Evolutionary conservation across 2,797 vertebrate species (phyloP).

Genomic region (Lateolabrax maculatus): DNA sequence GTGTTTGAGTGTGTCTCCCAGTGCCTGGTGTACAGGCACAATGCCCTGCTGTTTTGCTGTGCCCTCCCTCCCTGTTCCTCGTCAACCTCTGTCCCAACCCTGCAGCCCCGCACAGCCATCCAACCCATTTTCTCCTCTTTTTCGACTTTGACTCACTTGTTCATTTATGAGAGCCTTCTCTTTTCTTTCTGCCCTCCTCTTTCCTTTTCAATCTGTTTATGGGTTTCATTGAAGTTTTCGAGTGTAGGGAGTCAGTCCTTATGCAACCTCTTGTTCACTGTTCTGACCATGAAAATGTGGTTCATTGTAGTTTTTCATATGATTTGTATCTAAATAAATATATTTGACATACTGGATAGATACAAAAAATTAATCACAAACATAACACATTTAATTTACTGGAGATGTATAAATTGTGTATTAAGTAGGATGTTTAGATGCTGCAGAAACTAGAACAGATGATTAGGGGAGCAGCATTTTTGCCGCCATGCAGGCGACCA

Average conservation of each 20-base stretch:
- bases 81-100: constrained; percentile 77
- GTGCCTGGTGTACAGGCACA: constrained; percentile 89
- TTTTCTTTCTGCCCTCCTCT: constrained; percentile 65
- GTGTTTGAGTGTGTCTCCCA: constrained; percentile 88
- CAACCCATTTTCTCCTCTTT: constrained; percentile 76
- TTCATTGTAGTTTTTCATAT: constrained; percentile 30
- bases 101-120: constrained; percentile 66
- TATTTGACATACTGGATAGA: constrained; percentile 13
- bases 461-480: constrained; percentile 81
- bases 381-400: neutral
- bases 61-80: constrained; percentile 76
- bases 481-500: constrained; percentile 80
- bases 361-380: neutral
- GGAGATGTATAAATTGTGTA: neutral
- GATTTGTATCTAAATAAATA: constrained; percentile 42
- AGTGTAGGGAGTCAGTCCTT: constrained; percentile 49
- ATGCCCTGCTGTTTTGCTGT: constrained; percentile 84
- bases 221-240: constrained; percentile 69
- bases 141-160: constrained; percentile 75
- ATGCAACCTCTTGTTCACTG: constrained; percentile 47
- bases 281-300: constrained; percentile 34
- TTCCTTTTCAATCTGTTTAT: constrained; percentile 70
- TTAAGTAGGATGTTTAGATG: constrained; percentile 70
- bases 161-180: constrained; percentile 71
- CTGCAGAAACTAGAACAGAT: constrained; percentile 82